Conservation (phyloP, 2,888 invertebrate species). For the Apamea anceps region DNA sequence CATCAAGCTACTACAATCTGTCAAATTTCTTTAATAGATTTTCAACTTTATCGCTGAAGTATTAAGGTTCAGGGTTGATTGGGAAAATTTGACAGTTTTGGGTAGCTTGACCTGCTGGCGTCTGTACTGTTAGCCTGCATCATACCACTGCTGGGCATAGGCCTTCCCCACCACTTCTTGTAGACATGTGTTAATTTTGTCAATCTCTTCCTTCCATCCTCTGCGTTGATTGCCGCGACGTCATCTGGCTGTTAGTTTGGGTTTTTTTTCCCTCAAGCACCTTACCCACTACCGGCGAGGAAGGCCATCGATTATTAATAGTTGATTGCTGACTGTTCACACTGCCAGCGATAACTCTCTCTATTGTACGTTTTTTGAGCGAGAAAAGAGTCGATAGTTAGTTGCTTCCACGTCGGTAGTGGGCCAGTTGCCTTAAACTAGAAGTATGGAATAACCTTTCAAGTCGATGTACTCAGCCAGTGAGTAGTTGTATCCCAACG, state of each 20-base stretch:
- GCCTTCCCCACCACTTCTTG: background rate
- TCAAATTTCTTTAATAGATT: no score
- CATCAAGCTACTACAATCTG: no score
- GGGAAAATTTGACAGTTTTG: no score
- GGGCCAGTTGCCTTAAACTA: background rate
- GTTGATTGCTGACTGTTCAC: background rate
- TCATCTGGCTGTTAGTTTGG: background rate
- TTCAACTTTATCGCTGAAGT: no score
- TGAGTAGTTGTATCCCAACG: conserved; percentile 87
- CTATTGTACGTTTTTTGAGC: background rate
- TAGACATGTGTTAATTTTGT: background rate
- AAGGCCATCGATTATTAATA: background rate
- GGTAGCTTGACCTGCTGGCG: no score
- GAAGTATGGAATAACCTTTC: conserved; percentile 73
- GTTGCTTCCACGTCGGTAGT: background rate
- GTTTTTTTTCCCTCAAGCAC: no score
- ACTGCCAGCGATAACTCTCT: background rate
- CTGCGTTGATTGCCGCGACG: background rate
- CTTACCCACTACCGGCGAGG: no score
- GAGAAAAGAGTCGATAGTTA: background rate
- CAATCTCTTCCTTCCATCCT: background rate
- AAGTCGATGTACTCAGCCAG: conserved; percentile 84
- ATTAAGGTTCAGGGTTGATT: no score
- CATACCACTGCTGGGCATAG: background rate
- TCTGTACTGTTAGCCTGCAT: background rate